These are phyloP conservation scores for Adelphocoris suturalis DNA, from an alignment of 2,888 invertebrate genomes.

Conservation along the genomic window DNA sequence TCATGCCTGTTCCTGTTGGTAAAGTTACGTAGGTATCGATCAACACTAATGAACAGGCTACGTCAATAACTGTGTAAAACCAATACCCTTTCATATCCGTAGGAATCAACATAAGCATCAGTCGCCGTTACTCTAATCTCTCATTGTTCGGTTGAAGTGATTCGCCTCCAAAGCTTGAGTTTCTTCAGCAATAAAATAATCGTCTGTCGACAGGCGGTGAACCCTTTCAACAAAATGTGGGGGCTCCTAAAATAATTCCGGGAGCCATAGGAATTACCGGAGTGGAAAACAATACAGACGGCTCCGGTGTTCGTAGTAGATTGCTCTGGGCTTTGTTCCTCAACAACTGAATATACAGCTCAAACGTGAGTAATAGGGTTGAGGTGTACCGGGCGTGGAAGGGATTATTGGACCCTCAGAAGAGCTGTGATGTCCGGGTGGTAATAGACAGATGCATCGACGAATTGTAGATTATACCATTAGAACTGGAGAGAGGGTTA, in stretches of 20 bases:
- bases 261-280: conserved; percentile 12
- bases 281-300: conserved; percentile 39
- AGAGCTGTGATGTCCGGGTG: conserved; percentile 44
- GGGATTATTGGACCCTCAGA: conserved; percentile 33
- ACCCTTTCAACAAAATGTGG: background rate
- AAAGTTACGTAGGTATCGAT: too few species aligned
- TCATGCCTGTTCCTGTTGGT: too few species aligned
- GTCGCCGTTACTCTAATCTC: background rate
- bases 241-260: conserved; percentile 28
- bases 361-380: conserved; percentile 57
- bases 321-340: conserved; percentile 39
- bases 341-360: conserved; percentile 29
- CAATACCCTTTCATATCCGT: too few species aligned
- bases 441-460: conserved; percentile 29
- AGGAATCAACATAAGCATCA: too few species aligned
- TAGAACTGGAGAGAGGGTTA: background rate
- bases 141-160: background rate
- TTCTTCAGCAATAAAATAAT: conserved; percentile 35
- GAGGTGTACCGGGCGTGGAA: conserved; percentile 15
- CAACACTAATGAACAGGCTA: too few species aligned
- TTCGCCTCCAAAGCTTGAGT: background rate
- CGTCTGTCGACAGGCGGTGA: conserved; percentile 14
- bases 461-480: conserved; percentile 51
- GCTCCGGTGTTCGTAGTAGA: conserved; percentile 36
- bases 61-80: too few species aligned